Conservation (phyloP, 2,113 vertebrate species). For the Lepus timidus region DNA sequence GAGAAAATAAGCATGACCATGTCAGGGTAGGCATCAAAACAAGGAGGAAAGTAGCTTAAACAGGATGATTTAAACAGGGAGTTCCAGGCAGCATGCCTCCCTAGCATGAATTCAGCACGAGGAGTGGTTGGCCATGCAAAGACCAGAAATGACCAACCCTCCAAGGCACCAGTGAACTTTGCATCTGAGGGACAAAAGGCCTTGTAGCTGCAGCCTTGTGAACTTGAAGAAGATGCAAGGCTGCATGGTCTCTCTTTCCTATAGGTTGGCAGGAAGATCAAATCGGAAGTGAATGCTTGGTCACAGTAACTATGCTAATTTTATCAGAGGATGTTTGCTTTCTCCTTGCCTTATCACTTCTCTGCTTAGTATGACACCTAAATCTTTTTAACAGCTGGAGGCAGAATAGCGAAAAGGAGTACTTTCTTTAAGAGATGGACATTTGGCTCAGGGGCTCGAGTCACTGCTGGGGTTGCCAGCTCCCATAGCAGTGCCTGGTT, state of each 20-base stretch:
- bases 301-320: background rate
- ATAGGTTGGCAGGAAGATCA: background rate
- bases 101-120: too few relatives aligned
- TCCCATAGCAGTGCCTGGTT: too few relatives aligned
- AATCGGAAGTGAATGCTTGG: background rate
- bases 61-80: too few relatives aligned
- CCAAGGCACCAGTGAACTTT: background rate
- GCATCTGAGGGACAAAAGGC: background rate
- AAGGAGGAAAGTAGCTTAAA: background rate
- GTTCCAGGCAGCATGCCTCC: background rate
- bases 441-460: too few relatives aligned
- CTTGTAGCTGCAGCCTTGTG: background rate
- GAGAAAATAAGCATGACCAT: background rate
- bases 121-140: background rate
- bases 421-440: background rate
- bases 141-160: background rate
- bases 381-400: background rate
- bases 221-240: background rate
- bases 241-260: background rate
- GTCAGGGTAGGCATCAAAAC: background rate
- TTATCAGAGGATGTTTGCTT: slow-evolving; percentile 8
- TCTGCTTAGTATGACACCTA: background rate
- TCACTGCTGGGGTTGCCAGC: too few relatives aligned
- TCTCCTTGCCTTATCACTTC: background rate
- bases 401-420: slow-evolving; percentile 31